These are phyloP conservation scores for Porites evermanni DNA, from an alignment of 92 coral and sea anemone species.

Conservation along the genomic window DNA sequence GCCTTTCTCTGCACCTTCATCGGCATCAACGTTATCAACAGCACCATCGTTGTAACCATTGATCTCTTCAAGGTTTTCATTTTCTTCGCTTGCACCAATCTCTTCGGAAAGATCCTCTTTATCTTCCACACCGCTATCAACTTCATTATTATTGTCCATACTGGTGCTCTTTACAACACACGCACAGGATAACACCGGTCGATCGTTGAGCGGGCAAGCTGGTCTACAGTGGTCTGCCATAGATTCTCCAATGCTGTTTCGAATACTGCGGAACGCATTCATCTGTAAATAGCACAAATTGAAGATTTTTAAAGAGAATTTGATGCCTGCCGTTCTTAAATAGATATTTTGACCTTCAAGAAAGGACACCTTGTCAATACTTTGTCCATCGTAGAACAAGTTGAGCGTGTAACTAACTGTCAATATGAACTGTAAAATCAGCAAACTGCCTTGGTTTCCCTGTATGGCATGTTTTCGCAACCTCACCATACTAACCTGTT, in stretches of 20 bases:
- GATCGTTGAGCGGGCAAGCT: constrained; percentile 70
- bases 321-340: too few species aligned
- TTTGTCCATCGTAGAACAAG: too few species aligned
- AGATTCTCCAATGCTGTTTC: constrained; percentile 70
- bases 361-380: too few species aligned
- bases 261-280: constrained; percentile 71
- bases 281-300: constrained; percentile 45
- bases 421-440: too few species aligned
- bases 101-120: not conserved
- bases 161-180: constrained; percentile 30
- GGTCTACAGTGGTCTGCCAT: constrained; percentile 82
- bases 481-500: constrained; percentile 51
- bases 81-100: constrained; percentile 3
- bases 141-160: not conserved
- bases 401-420: too few species aligned
- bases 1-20: not conserved
- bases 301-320: not conserved
- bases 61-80: not conserved
- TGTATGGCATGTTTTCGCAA: too few species aligned
- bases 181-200: constrained; percentile 57
- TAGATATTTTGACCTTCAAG: too few species aligned
- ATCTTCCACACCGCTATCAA: not conserved
- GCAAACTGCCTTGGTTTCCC: not conserved
- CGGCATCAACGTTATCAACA: not conserved
- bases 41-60: not conserved